Conservation (phyloP, 2,113 vertebrate genomes). For the Salvelinus sp. region DNA sequence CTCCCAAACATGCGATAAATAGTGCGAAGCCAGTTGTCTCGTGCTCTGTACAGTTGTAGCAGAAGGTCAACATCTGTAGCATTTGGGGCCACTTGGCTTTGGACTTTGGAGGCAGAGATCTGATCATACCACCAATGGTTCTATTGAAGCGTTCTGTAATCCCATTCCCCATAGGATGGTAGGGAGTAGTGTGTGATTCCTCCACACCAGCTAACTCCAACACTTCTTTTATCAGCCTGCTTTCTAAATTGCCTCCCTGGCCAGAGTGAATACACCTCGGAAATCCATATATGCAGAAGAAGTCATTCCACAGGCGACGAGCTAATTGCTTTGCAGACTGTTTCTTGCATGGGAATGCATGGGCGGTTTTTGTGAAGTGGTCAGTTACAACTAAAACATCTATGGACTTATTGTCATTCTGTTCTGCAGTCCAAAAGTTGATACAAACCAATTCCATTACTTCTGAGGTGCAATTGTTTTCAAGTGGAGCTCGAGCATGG, state of each 20-base stretch:
- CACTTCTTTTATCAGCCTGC: conserved; percentile 6
- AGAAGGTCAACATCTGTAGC: not conserved
- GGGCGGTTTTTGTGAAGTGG: not conserved
- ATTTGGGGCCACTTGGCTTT: too few relatives aligned
- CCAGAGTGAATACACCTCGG: conserved; percentile 17
- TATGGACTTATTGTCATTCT: not conserved
- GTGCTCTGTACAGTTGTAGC: too few relatives aligned
- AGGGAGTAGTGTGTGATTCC: not conserved
- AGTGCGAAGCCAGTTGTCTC: conserved; percentile 8
- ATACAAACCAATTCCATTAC: not conserved
- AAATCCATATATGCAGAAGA: conserved; percentile 3
- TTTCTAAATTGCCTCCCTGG: conserved; percentile 12
- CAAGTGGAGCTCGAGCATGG: conserved; percentile 8
- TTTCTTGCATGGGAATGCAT: conserved; percentile 2
- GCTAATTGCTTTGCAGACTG: conserved; percentile 16
- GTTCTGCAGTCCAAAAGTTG: conserved; percentile 5
- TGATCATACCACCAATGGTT: too few relatives aligned
- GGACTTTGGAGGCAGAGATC: too few relatives aligned
- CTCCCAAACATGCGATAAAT: conserved; percentile 22
- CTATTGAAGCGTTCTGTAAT: too few relatives aligned
- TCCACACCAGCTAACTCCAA: not conserved
- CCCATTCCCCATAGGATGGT: not conserved
- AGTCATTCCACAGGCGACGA: not conserved
- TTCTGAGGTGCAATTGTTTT: not conserved
- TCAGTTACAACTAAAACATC: not conserved